These are phyloP conservation scores for Podilymbus podiceps DNA, from an alignment of 2,113 vertebrate genomes.

Conservation along the genomic window DNA sequence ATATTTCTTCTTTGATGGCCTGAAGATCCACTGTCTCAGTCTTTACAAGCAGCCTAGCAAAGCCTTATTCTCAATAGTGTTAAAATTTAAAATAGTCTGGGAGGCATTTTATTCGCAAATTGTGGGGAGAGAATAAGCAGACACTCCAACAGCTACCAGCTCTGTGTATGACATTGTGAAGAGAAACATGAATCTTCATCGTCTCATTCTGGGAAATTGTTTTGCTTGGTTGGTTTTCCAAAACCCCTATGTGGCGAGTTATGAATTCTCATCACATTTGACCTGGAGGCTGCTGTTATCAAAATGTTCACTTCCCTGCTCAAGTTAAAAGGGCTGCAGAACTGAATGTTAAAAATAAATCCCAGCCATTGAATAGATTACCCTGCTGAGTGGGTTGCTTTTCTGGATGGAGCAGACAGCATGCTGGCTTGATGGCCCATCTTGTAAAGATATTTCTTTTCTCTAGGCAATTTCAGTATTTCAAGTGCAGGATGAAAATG, in stretches of 20 bases:
- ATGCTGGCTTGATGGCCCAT: background rate
- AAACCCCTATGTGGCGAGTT: slow-evolving; percentile 4
- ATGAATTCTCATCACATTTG: slow-evolving; percentile 59
- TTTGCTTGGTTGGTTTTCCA: slow-evolving; percentile 34
- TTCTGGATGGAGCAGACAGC: background rate
- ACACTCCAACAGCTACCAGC: background rate
- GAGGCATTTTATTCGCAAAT: slow-evolving; percentile 42
- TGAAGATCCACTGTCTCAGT: background rate
- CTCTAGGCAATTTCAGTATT: background rate
- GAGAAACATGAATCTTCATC: background rate
- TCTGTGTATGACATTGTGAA: background rate
- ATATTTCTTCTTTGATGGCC: background rate
- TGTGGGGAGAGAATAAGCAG: background rate
- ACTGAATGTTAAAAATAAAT: slow-evolving; percentile 16
- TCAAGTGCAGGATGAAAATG: background rate
- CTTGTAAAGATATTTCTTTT: slow-evolving; percentile 10
- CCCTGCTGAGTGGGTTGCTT: background rate
- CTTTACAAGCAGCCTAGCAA: background rate
- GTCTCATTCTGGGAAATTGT: slow-evolving; percentile 17
- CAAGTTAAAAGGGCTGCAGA: slow-evolving; percentile 37
- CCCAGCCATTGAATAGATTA: slow-evolving; percentile 13
- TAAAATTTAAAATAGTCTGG: background rate
- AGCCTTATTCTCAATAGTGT: background rate
- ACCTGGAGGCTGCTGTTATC: slow-evolving; percentile 42
- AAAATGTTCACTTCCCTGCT: slow-evolving; percentile 37